Evolutionary conservation across 2,888 invertebrate genomes (phyloP).

Genomic region (Xestia xanthographa): DNA sequence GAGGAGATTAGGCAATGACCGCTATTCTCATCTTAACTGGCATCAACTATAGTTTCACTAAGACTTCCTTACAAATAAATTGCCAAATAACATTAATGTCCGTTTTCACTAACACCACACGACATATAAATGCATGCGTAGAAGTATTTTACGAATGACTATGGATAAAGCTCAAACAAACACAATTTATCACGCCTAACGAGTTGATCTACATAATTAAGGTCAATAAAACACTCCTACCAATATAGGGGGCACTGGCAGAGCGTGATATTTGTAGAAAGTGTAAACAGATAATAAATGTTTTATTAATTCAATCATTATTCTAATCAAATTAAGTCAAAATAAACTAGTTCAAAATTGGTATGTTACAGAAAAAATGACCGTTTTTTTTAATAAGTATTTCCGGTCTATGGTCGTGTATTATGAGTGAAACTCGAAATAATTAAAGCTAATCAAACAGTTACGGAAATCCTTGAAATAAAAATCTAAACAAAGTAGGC

Average conservation of each 20-base stretch:
- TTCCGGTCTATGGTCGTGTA: conserved; percentile 26
- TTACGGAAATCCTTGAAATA: conserved; percentile 32
- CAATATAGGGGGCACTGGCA: conserved; percentile 37
- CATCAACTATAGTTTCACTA: no score
- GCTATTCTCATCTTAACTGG: no score
- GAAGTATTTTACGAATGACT: conserved; percentile 43
- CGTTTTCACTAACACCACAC: background rate
- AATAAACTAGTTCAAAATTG: conserved; percentile 47
- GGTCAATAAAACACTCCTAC: conserved; percentile 42
- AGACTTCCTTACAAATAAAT: background rate
- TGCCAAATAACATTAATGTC: background rate
- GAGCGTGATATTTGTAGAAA: conserved; percentile 60
- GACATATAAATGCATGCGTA: background rate
- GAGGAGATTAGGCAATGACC: no score
- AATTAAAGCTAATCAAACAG: conserved; percentile 8
- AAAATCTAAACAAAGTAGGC: background rate
- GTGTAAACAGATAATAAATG: conserved; percentile 62
- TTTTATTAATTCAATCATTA: conserved; percentile 62
- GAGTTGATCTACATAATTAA: conserved; percentile 55
- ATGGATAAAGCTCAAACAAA: conserved; percentile 21
- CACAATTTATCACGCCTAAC: conserved; percentile 33
- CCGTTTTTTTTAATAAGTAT: background rate
- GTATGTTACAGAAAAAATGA: conserved; percentile 33
- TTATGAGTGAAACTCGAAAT: conserved; percentile 45
- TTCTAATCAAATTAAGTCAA: conserved; percentile 43